phyloP scores from a whole-genome alignment of 2,113 vertebrate genomes.

The Dipodomys spectabilis region DNA sequence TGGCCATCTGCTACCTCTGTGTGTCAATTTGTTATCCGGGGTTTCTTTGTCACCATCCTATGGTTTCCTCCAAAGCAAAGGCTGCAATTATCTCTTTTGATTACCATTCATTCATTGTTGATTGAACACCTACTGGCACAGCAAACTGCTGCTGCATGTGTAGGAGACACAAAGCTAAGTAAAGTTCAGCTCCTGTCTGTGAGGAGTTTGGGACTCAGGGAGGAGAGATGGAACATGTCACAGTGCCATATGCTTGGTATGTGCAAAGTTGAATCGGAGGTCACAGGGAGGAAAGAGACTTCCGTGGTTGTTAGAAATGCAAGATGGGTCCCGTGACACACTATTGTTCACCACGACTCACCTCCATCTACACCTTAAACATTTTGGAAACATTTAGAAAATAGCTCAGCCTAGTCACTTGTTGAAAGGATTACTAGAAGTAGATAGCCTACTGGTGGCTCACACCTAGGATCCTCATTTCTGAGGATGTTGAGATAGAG shows the following conservation, averaged over 20 bases:
- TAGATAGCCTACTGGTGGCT: no score
- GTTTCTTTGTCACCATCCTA: background rate
- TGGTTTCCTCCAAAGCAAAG: slow-evolving; percentile 7
- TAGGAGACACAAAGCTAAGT: background rate
- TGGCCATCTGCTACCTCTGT: slow-evolving; percentile 36
- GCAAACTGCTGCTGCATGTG: background rate
- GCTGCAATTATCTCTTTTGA: slow-evolving; percentile 8
- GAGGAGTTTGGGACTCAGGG: background rate
- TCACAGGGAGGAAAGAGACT: background rate
- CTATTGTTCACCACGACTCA: background rate
- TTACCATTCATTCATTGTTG: slow-evolving; percentile 12
- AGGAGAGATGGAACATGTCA: background rate
- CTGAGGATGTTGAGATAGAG: no score
- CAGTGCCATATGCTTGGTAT: background rate
- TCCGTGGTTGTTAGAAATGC: background rate
- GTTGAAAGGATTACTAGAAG: background rate
- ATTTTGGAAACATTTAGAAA: background rate
- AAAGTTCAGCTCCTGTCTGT: slow-evolving; percentile 5
- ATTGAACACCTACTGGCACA: background rate
- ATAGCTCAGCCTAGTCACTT: background rate
- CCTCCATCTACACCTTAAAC: background rate
- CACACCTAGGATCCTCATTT: no score
- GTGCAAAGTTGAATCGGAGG: background rate
- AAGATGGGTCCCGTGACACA: no score
- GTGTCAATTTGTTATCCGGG: background rate